phyloP scores from a whole-genome alignment of 2,797 vertebrate genomes.

The Paratrypauchen microcephalus region DNA sequence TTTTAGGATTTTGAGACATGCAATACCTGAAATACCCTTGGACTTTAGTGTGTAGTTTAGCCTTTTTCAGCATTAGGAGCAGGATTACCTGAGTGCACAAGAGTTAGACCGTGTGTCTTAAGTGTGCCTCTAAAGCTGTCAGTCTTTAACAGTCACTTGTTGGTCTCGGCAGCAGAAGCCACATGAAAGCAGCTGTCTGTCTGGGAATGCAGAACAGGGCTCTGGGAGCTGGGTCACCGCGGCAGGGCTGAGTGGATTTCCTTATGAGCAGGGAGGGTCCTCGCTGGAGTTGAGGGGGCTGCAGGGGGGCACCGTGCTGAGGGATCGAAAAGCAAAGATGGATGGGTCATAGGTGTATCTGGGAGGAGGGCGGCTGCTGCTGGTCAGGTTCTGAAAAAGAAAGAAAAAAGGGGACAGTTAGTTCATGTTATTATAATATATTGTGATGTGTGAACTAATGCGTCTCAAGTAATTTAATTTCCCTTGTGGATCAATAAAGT shows the following conservation, averaged over 20 bases:
- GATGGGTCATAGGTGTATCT: constrained; percentile 88
- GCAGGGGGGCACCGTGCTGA: constrained; percentile 86
- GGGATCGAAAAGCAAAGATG: constrained; percentile 87
- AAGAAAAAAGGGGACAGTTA: constrained; percentile 21
- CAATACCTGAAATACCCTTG: constrained; percentile 52
- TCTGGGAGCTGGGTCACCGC: constrained; percentile 10
- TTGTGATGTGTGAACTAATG: too few species aligned
- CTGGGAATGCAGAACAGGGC: constrained; percentile 27
- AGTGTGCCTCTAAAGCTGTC: constrained; percentile 35
- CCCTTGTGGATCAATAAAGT: too few species aligned
- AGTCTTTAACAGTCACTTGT: constrained; percentile 41
- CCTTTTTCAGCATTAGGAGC: constrained; percentile 26
- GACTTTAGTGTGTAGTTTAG: constrained; percentile 13
- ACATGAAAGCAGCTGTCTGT: constrained; percentile 31
- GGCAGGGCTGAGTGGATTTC: constrained; percentile 6
- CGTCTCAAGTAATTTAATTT: too few species aligned
- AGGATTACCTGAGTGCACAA: constrained; percentile 73
- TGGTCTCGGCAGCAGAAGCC: constrained; percentile 44
- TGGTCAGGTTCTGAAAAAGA: constrained; percentile 76
- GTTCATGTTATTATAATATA: not conserved
- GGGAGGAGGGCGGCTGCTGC: constrained; percentile 73
- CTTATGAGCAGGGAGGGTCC: constrained; percentile 81
- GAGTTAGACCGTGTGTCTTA: constrained; percentile 31
- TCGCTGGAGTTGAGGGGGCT: constrained; percentile 83
- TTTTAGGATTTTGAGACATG: constrained; percentile 22